These are phyloP conservation scores for Diloba caeruleocephala DNA, from an alignment of 2,888 invertebrate species.

Conservation along the genomic window DNA sequence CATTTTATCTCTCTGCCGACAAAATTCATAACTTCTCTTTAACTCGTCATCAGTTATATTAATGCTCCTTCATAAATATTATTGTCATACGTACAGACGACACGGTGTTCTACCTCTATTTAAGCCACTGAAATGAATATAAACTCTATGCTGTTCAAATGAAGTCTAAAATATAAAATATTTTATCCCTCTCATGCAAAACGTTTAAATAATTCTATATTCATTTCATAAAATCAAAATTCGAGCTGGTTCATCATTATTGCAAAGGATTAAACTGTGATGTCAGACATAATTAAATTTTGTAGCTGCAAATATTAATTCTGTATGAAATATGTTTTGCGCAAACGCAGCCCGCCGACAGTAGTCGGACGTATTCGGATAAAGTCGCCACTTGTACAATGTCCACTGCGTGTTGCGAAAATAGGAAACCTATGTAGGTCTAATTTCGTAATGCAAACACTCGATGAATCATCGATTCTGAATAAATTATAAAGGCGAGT, in stretches of 20 bases:
- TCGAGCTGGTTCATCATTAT: conserved; percentile 21
- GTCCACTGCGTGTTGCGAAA: conserved; percentile 53
- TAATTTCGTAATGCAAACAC: conserved; percentile 48
- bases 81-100: conserved; percentile 44
- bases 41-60: conserved; percentile 58
- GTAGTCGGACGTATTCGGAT: conserved; percentile 50
- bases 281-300: conserved; percentile 14
- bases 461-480: conserved; percentile 52
- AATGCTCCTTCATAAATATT: conserved; percentile 57
- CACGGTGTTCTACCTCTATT: conserved; percentile 18
- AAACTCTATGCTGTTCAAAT: conserved; percentile 3
- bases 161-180: conserved; percentile 11
- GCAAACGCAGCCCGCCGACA: conserved; percentile 40
- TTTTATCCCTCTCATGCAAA: neutral
- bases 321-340: conserved; percentile 41
- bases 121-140: conserved; percentile 9
- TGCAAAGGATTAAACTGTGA: conserved; percentile 21
- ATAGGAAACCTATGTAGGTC: conserved; percentile 56
- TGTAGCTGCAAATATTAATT: conserved; percentile 32
- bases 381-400: conserved; percentile 51
- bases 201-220: conserved; percentile 21
- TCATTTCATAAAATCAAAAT: conserved; percentile 23
- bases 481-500: conserved; percentile 47
- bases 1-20: conserved; percentile 48
- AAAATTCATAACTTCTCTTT: conserved; percentile 50